A percentile compares a stretch with the other conserved stretches of the same genome.
These are phyloP conservation scores for Caenorhabditis inopinata DNA, from an alignment of 1,140 invertebrate species.

Conservation along the genomic window DNA sequence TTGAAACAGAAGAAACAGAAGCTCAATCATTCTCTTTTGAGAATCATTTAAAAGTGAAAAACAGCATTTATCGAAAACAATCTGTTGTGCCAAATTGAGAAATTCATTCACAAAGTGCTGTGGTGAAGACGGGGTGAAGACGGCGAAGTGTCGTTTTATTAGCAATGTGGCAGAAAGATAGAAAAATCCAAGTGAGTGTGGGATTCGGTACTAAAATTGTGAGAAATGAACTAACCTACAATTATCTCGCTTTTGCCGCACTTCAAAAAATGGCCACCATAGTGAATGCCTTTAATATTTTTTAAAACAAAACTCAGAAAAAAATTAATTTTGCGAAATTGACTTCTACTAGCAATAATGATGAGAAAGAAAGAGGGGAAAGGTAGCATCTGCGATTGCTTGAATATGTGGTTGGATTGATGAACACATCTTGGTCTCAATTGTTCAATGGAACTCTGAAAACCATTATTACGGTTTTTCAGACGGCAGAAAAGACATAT, in stretches of 20 bases:
- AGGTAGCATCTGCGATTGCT: too few relatives aligned
- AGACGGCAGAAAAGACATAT: too few relatives aligned
- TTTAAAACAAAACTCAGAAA: not conserved
- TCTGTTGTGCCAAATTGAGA: not conserved
- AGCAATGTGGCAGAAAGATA: not conserved
- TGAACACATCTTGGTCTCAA: too few relatives aligned
- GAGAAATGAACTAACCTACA: slow-evolving; percentile 21
- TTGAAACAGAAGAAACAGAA: too few relatives aligned
- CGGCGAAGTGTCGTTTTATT: not conserved
- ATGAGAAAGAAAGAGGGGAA: too few relatives aligned
- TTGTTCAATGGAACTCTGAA: too few relatives aligned
- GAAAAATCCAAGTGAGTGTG: not conserved
- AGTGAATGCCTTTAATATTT: not conserved
- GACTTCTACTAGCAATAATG: too few relatives aligned
- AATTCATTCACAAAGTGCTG: not conserved
- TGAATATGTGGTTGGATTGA: too few relatives aligned
- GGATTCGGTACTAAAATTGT: not conserved
- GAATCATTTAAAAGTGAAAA: too few relatives aligned
- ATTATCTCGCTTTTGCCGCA: slow-evolving; percentile 3
- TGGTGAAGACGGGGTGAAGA: not conserved
- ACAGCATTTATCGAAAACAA: not conserved
- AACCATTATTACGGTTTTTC: too few relatives aligned
- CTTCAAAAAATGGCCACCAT: not conserved
- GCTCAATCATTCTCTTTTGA: too few relatives aligned
- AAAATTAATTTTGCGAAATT: too few relatives aligned